Base-by-base conservation (phyloP, 1,140 invertebrate species). In the Dendroctonus valens region DNA sequence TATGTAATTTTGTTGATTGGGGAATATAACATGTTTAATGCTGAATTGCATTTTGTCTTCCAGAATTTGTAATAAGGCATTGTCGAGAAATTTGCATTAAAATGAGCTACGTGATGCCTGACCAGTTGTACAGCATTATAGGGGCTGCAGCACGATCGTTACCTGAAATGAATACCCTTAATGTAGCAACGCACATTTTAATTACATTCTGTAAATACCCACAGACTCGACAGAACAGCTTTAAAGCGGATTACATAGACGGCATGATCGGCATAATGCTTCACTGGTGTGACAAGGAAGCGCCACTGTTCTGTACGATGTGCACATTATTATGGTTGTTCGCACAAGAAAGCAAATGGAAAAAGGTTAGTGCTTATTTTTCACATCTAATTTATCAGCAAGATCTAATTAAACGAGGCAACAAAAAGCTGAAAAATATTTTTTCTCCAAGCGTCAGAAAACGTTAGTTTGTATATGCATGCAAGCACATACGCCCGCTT, bases 291-390 rank as follows among this genome's bases (percentile, higher is more conserved):
- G 86, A 85, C 64, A 87, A 85, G 67, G 84, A 87, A 68, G 79
- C 79, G 11, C 78, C 81, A 14, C 73, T 87, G 41, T 87, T 87
- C 61, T 82, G 84, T 60, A 82, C 83, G 12, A 72, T 87, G 7
- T 83, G 83, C 44, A 87, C 86, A 0, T 80, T 87, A 12, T 73
- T 87, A 38, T 88, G 85, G 85, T 74, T 87, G 11, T 86, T 87
- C 74, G 78, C 82, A 5, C 73, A 76, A 26, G 69, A 70, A 44
- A 26, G 68, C 0, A 41, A 69, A 61, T 75, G 73, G 65, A 75
- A 71, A 55, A 62, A 64, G 49, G 66, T 68, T 8, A 40, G 53
- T 58, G 26, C 11, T 58, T 58, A 14, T 40, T 39, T 41, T n/a
- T 2, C 5, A 58, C n/a, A 7, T 42, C 6, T 11, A 8, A 12